These are phyloP conservation scores for Porites evermanni DNA, from an alignment of 92 coral and sea anemone genomes.

Conservation along the genomic window DNA sequence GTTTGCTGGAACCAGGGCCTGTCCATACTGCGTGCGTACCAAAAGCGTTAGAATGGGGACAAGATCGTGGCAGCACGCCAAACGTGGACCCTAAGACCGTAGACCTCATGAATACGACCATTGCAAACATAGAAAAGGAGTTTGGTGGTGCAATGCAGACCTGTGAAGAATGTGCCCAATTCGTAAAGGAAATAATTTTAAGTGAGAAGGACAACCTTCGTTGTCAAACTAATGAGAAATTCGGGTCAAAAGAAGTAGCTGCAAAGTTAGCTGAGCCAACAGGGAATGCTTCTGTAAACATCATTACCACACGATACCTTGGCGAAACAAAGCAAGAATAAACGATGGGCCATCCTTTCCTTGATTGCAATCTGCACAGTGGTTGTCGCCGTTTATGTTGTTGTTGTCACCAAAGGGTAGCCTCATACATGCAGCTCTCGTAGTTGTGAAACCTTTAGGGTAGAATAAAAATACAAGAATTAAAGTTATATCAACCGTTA, in stretches of 20 bases:
- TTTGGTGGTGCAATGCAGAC: conserved; percentile 43
- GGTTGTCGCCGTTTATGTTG: too few species aligned
- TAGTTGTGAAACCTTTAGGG: too few species aligned
- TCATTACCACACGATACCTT: not conserved
- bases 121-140: conserved; percentile 40
- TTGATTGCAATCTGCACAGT: not conserved
- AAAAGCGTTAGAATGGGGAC: conserved; percentile 24
- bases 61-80: conserved; percentile 8
- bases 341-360: not conserved
- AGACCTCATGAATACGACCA: conserved; percentile 44
- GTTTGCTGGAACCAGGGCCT: conserved; percentile 92
- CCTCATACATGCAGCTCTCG: too few species aligned
- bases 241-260: conserved; percentile 19
- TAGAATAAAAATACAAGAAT: too few species aligned
- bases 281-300: conserved; percentile 25
- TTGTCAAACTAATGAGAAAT: conserved; percentile 73
- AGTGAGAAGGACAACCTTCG: conserved; percentile 85
- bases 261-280: conserved; percentile 34
- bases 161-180: conserved; percentile 73
- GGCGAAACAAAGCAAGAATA: not conserved
- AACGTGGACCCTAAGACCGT: conserved; percentile 80
- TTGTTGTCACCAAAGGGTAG: too few species aligned
- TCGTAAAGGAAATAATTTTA: conserved; percentile 67
- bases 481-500: too few species aligned
- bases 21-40: conserved; percentile 50